Evolutionary conservation across 2,888 invertebrate genomes (phyloP), one percentile per base, ranked within the genome.

Genomic region (Ichneumoninae sp.): DNA sequence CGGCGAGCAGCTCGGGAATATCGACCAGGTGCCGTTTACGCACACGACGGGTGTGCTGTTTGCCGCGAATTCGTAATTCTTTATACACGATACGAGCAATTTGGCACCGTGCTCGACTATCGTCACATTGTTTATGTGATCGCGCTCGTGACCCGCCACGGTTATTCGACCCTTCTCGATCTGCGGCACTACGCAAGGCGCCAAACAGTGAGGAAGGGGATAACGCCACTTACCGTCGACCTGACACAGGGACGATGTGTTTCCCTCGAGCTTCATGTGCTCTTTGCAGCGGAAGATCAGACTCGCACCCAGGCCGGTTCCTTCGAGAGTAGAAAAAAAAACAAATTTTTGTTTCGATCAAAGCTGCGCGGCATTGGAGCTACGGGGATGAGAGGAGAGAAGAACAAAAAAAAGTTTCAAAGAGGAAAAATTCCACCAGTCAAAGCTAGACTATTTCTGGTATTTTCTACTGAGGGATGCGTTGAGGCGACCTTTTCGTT

Each of bases 161-260:
- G 96, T 96, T 3, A 97, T 96, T 82, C 95, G 94, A 4, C 97
- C 97, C 91, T 97, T 97, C 0, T 97, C 96, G 19, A 98, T 97
- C 89, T 97, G 96, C 0, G 99, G 99, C 0, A 99, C 97, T 19
- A 98, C 97, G 92, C 99, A 99, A 0, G 99, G 98, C 1, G 98
- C 99, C 90, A 97, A 95, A 91, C 99, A 99, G 94, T 96, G 96
- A 0, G 99, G 99, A 82, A 98, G 94, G 0, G 97, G 97, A 93
- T 98, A 97, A 88, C 98, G 97, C 99, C 99, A 99, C 87, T 96
- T 96, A 0, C 99, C 99, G 93, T 98, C 98, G 87, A 97, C 97
- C 94, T 97, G 97, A 91, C 99, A 99, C 13, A 99, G 97, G 0
- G 98, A 97, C 1, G 98, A 98, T 0, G 97, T 96, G 88, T 97